Base-by-base conservation (phyloP, 2,113 vertebrate species). In the Cyanoramphus novaezelandiae region DNA sequence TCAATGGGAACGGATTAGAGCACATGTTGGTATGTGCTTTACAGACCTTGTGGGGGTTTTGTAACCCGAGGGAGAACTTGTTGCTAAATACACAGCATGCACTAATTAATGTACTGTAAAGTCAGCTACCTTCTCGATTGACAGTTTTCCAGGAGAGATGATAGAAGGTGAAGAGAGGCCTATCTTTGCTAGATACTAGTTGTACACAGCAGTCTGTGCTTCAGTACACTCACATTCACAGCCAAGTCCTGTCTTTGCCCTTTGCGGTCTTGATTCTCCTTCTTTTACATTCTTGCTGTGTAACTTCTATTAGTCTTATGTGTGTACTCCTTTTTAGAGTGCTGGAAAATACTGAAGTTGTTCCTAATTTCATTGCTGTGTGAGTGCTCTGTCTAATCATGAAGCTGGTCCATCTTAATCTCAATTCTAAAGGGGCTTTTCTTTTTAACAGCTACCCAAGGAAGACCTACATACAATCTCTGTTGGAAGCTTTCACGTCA, bases 331-430 rank as follows among this genome's bases (percentile, higher is more conserved):
- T 72, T 47, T 87, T 68, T n/a, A 76, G 71, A 82, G n/a, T 64
- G 53, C 80, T 89, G 37, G 41, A 70, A 88, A 92, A 91, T 89
- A 94, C 94, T 94, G 86, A 95, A 94, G 79, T 52, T 76, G 53
- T 90, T 93, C 52, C 41, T 90, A 62, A 78, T 90, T 77, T 68
- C 2, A 3, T 67, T 86, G 69, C 91, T 92, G 20, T n/a, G 37
- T 44, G 82, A 93, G 67, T 85, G 76, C 27, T 88, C 55, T 88
- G n/a, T 55, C 64, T 91, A 68, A 82, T 50, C 7, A 0, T 41
- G 47, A 81, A 90, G 75, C 68, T 88, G 79, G 57, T 92, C 82
- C 76, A 60, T 93, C 90, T 80, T 77, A 72, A 87, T 94, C 53
- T 90, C 69, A 63, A 49, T 79, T 93, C 88, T 80, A 24, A 86